A percentile compares a stretch with the other conserved stretches of the same genome.
phyloP scores from a whole-genome alignment of 2,888 invertebrate genomes.

The Aquatica leii region DNA sequence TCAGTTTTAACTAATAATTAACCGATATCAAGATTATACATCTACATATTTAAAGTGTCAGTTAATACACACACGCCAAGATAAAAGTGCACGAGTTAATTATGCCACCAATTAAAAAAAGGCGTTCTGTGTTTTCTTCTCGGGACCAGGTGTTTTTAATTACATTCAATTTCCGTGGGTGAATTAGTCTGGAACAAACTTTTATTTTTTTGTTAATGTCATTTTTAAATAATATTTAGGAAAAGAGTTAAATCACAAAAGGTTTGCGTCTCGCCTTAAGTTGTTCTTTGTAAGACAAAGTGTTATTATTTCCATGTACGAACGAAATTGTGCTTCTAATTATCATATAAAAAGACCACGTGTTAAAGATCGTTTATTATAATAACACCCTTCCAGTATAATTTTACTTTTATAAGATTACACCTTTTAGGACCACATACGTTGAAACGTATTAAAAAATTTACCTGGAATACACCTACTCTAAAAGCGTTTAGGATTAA shows the following conservation, averaged over 20 bases:
- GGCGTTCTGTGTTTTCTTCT: background rate
- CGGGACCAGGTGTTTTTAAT: slow-evolving; percentile 3
- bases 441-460: slow-evolving; percentile 32
- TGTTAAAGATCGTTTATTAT: slow-evolving; percentile 45
- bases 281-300: slow-evolving; percentile 19
- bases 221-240: slow-evolving; percentile 1
- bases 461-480: background rate
- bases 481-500: background rate
- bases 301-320: slow-evolving; percentile 26
- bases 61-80: slow-evolving; percentile 11
- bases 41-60: slow-evolving; percentile 21
- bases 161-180: slow-evolving; percentile 4
- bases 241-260: slow-evolving; percentile 3
- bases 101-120: slow-evolving; percentile 10
- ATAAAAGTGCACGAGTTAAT: slow-evolving; percentile 18
- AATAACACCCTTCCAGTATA: slow-evolving; percentile 43
- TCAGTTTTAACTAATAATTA: slow-evolving; percentile 12
- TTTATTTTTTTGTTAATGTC: background rate
- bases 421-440: slow-evolving; percentile 40
- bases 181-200: too few species aligned
- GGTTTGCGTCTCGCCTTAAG: slow-evolving; percentile 10
- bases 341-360: slow-evolving; percentile 43
- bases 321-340: slow-evolving; percentile 40
- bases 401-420: slow-evolving; percentile 35
- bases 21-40: slow-evolving; percentile 15